Percentiles rank a stretch among this genome's conserved stretches.
These are phyloP conservation scores for Arenaria interpres DNA, from an alignment of 2,113 vertebrate genomes.

Conservation along the genomic window DNA sequence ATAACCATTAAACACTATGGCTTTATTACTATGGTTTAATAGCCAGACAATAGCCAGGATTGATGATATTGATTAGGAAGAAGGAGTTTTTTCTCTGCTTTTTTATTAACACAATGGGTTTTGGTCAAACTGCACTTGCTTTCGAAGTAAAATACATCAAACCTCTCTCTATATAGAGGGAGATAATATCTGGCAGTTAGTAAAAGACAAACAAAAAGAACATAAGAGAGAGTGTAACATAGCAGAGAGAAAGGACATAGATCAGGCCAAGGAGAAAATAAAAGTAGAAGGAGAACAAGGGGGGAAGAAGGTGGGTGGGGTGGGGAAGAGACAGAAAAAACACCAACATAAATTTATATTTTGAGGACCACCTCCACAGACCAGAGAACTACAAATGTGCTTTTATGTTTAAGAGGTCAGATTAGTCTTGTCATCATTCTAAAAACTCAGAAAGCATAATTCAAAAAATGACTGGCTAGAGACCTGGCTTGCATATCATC, in stretches of 20 bases:
- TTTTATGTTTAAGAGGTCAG: background rate
- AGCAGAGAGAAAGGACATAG: background rate
- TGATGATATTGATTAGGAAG: background rate
- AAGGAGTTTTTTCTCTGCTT: background rate
- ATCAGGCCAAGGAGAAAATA: background rate
- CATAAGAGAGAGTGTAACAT: background rate
- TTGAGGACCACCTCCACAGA: background rate
- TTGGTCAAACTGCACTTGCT: background rate
- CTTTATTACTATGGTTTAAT: background rate
- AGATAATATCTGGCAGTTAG: background rate
- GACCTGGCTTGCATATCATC: background rate
- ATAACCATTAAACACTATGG: background rate
- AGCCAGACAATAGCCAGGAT: background rate
- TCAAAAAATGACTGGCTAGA: background rate
- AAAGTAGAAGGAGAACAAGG: background rate
- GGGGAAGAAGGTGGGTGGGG: no score
- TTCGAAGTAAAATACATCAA: slow-evolving; percentile 7
- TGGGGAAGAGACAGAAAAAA: background rate
- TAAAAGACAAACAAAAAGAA: background rate
- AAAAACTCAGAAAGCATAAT: background rate
- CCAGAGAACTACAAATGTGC: background rate
- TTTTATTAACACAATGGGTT: background rate
- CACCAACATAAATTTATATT: background rate
- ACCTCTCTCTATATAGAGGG: background rate
- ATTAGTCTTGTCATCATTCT: background rate